Evolutionary conservation across 2,888 invertebrate species (phyloP), one percentile per base, ranked within the genome.

Genomic region (Leucoma salicis): DNA sequence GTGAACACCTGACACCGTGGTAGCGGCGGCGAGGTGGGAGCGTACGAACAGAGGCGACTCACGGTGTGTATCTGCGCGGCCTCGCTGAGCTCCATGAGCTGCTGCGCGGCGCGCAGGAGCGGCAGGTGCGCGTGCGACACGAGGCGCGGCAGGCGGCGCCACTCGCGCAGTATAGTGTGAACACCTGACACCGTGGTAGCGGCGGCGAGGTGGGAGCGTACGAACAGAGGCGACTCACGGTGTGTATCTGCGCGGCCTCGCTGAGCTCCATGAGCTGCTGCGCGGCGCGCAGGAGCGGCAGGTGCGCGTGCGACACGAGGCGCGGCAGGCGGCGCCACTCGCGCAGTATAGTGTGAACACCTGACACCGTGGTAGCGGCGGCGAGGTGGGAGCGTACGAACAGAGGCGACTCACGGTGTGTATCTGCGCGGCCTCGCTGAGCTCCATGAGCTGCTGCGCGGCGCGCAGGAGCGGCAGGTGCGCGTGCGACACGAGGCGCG

Each of bases 101-200:
- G 97, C 73, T 99, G 99, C 1, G 99, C 97, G 25, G 98, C 98
- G 85, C 99, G 97, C 28, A 99, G 91, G 42, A 97, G 93, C 31
- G 96, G 97, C 57, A 99, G 89, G 82, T 99, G 99, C 55, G 97
- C 96, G 82, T 98, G 97, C 3, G 96, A 95, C 8, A 99, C 98
- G 49, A 99, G 93, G 63, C 94, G 94, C 5, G 99, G 99, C 62
- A 99, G 91, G 39, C 97, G 92, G 47, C 98, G 91, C 99, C 99
- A 99, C 87, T 99, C 99, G 63, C 96, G 93, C 90, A 99, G 95
- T 65, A n/a, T n/a, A n/a, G n/a, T n/a, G n/a, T n/a, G n/a, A n/a
- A n/a, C n/a, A n/a, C n/a, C n/a, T n/a, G n/a, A n/a, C n/a, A n/a
- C n/a, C n/a, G n/a, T n/a, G n/a, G n/a, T n/a, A n/a, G n/a, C n/a